phyloP scores from a whole-genome alignment of 2,888 invertebrate genomes.

The Podabrus alpinus region DNA sequence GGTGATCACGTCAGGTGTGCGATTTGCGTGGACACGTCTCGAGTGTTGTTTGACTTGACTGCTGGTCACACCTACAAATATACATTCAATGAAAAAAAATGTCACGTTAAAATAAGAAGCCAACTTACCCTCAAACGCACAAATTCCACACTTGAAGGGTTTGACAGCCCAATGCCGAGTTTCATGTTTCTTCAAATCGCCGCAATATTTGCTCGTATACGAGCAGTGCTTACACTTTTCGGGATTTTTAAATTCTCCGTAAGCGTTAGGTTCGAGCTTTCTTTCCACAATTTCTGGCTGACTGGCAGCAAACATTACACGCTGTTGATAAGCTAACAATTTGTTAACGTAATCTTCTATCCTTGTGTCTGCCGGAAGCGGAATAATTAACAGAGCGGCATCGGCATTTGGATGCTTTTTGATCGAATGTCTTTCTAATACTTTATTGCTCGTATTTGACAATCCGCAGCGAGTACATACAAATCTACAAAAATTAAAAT shows the following conservation, averaged over 20 bases:
- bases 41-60: constrained; percentile 16
- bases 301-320: constrained; percentile 13
- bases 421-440: constrained; percentile 61
- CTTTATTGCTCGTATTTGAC: constrained; percentile 60
- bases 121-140: constrained; percentile 44
- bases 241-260: not conserved
- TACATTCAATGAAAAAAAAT: not conserved
- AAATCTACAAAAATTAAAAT: constrained; percentile 57
- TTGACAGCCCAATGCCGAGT: constrained; percentile 57
- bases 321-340: constrained; percentile 40
- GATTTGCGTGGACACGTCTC: constrained; percentile 13
- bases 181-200: constrained; percentile 53
- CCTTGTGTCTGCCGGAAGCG: constrained; percentile 32
- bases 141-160: constrained; percentile 56
- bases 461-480: constrained; percentile 64
- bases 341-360: constrained; percentile 44
- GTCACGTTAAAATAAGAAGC: not conserved
- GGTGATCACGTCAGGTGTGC: constrained; percentile 4
- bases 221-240: constrained; percentile 19
- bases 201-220: constrained; percentile 36
- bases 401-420: constrained; percentile 57
- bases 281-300: not conserved
- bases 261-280: not conserved
- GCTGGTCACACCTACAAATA: constrained; percentile 14
- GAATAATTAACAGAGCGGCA: constrained; percentile 50